Base-by-base conservation (phyloP, 1,140 invertebrate species). In the Listronotus bonariensis region DNA sequence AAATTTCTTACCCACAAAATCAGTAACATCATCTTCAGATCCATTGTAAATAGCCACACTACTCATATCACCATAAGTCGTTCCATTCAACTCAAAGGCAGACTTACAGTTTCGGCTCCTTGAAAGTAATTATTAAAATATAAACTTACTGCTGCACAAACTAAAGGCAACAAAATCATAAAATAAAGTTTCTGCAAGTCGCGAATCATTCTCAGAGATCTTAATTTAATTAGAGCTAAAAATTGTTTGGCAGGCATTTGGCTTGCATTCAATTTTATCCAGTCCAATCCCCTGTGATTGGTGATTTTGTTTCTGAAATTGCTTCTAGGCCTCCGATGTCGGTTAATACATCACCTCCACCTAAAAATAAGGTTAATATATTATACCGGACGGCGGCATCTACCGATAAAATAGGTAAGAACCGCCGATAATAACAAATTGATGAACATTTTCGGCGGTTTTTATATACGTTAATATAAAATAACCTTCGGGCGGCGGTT, bases 141-240 rank as follows among this genome's bases (percentile, higher is more conserved):
- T 6, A 90, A 81, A 17, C 88, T 88, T 7, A 89, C 75, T 0
- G 84, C 86, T 42, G 87, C 85, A 41, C 89, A 83, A 31, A 86
- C 81, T 71, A 89, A 80, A 5, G 83, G 86, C 76, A 84, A 79
- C 32, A 84, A 79, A 55, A 85, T 82, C 81, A 85, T 84, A 52
- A 86, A 84, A 66, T 83, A 87, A 12, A 85, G 74, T 61, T 85
- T 84, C 76, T 84, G 84, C 0, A 85, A 81, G 58, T 85, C 85
- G 6, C 85, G 72, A 48, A 84, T 80, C 77, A 86, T 80, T 4
- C 84, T 72, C 1, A 85, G 74, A 4, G 80, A 78, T 62, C 85
- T 70, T 38, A 87, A 77, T 70, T 81, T 82, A 10, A 85, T 78
- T 3, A 86, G 73, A 2, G 84, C 84, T 17, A 80, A 80, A 0